phyloP scores from a whole-genome alignment of 2,797 vertebrate species.

The Siniperca undulata region DNA sequence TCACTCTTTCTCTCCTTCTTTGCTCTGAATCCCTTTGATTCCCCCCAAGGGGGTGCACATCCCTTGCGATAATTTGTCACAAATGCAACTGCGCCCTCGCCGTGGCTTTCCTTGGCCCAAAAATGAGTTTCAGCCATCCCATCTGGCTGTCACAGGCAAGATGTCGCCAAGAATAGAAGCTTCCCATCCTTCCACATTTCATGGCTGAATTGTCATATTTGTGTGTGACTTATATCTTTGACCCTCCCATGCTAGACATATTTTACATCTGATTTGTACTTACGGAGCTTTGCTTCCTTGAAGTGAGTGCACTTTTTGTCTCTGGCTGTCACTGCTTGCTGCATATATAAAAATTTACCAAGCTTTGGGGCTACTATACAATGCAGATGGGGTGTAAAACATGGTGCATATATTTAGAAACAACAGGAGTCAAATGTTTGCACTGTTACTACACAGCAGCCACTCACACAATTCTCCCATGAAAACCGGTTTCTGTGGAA shows the following conservation, averaged over 20 bases:
- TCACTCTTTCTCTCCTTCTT: constrained; percentile 69
- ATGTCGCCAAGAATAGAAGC: constrained; percentile 80
- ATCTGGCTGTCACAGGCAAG: constrained; percentile 81
- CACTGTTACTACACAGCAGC: constrained; percentile 49
- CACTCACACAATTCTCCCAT: constrained; percentile 43
- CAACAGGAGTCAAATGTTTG: constrained; percentile 67
- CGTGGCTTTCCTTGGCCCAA: constrained; percentile 75
- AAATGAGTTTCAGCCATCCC: constrained; percentile 79
- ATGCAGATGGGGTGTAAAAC: constrained; percentile 59
- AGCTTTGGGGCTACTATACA: constrained; percentile 52
- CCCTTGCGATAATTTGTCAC: constrained; percentile 81
- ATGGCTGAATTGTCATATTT: constrained; percentile 77
- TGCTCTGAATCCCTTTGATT: constrained; percentile 67
- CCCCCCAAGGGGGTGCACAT: constrained; percentile 65
- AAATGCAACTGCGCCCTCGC: constrained; percentile 76
- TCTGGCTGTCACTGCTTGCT: constrained; percentile 52
- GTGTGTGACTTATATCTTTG: constrained; percentile 75
- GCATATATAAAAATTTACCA: constrained; percentile 58
- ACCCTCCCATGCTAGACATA: constrained; percentile 67
- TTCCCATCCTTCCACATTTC: constrained; percentile 79
- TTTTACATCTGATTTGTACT: constrained; percentile 78
- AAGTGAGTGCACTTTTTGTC: constrained; percentile 55
- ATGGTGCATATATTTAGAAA: constrained; percentile 73
- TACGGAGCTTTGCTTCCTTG: constrained; percentile 52
- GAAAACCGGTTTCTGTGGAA: constrained; percentile 61